These are phyloP conservation scores for Drosophila histrio DNA, from an alignment of 2,888 invertebrate genomes.

Conservation along the genomic window DNA sequence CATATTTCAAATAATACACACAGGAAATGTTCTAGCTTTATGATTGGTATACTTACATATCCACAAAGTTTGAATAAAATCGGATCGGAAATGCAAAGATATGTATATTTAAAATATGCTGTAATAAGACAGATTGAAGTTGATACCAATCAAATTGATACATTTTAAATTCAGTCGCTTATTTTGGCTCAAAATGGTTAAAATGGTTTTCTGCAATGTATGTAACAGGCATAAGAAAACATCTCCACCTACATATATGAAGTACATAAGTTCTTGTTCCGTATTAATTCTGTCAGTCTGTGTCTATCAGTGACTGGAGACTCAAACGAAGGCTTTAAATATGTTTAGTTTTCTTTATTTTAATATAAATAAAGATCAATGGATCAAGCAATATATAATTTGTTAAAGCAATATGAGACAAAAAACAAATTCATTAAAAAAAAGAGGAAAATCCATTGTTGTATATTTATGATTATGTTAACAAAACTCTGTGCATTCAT, in stretches of 20 bases:
- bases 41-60: neutral
- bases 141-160: neutral
- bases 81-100: neutral
- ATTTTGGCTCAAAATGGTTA: neutral
- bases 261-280: neutral
- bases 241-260: too few species aligned
- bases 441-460: too few species aligned
- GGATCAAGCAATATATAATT: too few species aligned
- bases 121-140: neutral
- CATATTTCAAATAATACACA: neutral
- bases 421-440: too few species aligned
- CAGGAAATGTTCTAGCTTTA: neutral
- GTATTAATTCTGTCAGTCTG: too few species aligned
- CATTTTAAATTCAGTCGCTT: neutral
- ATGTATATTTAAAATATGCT: neutral
- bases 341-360: too few species aligned
- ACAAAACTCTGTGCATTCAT: neutral
- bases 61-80: neutral
- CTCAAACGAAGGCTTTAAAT: too few species aligned
- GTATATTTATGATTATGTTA: too few species aligned
- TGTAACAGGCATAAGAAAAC: neutral
- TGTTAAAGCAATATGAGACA: too few species aligned
- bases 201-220: neutral
- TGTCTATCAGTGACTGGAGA: too few species aligned
- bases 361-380: too few species aligned